phyloP scores from a whole-genome alignment of 1,140 invertebrate species.

The Phthorimaea operculella region DNA sequence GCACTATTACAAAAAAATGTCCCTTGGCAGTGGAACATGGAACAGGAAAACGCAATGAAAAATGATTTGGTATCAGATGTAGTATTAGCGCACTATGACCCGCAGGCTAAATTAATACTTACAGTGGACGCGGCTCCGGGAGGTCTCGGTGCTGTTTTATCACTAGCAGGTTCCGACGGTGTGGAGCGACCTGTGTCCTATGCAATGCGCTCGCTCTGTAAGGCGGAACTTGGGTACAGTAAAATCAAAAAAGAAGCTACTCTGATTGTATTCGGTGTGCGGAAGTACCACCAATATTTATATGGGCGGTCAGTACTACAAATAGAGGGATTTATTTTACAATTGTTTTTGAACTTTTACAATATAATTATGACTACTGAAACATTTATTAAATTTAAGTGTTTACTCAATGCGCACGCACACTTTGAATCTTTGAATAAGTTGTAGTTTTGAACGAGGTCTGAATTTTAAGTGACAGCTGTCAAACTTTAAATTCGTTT shows the following conservation, averaged over 20 bases:
- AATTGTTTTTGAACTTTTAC: too few species aligned
- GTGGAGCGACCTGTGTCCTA: slow-evolving; percentile 41
- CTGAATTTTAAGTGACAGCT: too few species aligned
- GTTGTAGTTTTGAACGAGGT: too few species aligned
- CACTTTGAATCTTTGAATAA: too few species aligned
- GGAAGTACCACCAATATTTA: slow-evolving; percentile 41
- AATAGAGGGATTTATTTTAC: too few species aligned
- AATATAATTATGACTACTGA: too few species aligned
- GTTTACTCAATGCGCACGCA: too few species aligned
- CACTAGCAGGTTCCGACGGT: slow-evolving; percentile 2
- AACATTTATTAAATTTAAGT: too few species aligned
- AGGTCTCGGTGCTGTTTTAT: slow-evolving; percentile 27
- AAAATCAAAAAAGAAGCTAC: slow-evolving; percentile 57
- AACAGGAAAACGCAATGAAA: slow-evolving; percentile 27
- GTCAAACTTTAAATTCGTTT: too few species aligned
- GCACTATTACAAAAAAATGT: slow-evolving; percentile 20
- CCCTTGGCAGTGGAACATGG: slow-evolving; percentile 10
- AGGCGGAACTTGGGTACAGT: slow-evolving; percentile 44
- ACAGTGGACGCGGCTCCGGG: slow-evolving; percentile 25
- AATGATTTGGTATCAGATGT: slow-evolving; percentile 18
- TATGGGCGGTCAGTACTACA: slow-evolving; percentile 17
- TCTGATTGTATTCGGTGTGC: slow-evolving; percentile 45
- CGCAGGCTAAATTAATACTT: slow-evolving; percentile 28
- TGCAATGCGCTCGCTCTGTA: slow-evolving; percentile 41
- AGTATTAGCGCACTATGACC: slow-evolving; percentile 41